These are phyloP conservation scores for Macrocentrus cingulum DNA, from an alignment of 1,140 invertebrate species.

Conservation along the genomic window DNA sequence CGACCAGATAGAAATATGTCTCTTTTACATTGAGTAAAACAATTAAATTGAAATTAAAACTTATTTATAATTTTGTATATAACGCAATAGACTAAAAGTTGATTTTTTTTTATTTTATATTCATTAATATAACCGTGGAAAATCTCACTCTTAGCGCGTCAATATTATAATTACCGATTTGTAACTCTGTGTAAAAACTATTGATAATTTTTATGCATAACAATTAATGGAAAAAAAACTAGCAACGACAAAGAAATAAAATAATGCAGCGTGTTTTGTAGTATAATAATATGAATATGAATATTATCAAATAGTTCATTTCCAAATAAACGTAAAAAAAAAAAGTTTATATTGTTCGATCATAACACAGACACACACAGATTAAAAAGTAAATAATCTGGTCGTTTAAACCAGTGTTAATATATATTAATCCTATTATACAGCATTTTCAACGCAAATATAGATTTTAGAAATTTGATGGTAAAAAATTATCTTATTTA, in stretches of 20 bases:
- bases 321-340: background rate
- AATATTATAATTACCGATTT: background rate
- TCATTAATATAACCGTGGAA: too few relatives aligned
- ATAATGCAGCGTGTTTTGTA: background rate
- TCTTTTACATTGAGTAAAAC: background rate
- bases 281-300: conserved; percentile 22
- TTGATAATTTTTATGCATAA: background rate
- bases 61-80: conserved; percentile 18
- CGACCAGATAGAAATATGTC: conserved; percentile 3
- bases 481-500: conserved; percentile 42
- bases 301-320: conserved; percentile 34
- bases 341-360: too few relatives aligned
- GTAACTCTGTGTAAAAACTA: conserved; percentile 1
- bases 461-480: conserved; percentile 19
- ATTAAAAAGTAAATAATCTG: conserved; percentile 9
- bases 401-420: conserved; percentile 27
- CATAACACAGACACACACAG: conserved; percentile 6
- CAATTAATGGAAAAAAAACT: too few relatives aligned
- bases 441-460: conserved; percentile 32
- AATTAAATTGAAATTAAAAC: conserved; percentile 1
- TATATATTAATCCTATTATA: conserved; percentile 39
- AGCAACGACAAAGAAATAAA: background rate
- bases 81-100: too few relatives aligned
- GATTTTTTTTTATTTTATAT: too few relatives aligned
- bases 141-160: background rate